Conservation (phyloP, 2,797 vertebrate species). For the Pempheris klunzingeri region DNA sequence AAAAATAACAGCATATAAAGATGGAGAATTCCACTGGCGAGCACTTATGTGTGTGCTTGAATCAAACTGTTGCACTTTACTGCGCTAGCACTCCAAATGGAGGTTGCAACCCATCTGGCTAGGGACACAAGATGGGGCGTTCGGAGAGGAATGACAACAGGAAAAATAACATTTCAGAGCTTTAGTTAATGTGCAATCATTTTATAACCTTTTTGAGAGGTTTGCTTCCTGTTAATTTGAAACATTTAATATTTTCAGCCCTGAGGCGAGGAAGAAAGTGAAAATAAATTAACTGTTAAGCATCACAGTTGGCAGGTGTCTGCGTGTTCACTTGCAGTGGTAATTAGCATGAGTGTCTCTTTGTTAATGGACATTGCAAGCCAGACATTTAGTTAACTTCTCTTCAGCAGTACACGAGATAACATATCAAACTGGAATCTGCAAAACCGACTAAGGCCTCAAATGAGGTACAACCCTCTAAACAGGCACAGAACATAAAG, state of each 20-base stretch:
- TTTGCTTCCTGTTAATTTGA: conserved; percentile 11
- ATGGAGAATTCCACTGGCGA: background rate
- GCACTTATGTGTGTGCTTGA: conserved; percentile 21
- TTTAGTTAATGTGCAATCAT: conserved; percentile 7
- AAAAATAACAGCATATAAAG: background rate
- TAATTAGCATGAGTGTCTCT: conserved; percentile 28
- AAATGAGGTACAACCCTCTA: too few relatives aligned
- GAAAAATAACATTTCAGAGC: conserved; percentile 24
- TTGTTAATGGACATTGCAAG: conserved; percentile 23
- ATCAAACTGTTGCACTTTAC: conserved; percentile 36
- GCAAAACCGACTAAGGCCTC: background rate
- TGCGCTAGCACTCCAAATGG: conserved; percentile 9
- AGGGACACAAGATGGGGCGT: conserved; percentile 2
- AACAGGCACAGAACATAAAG: too few relatives aligned
- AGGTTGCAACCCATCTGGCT: conserved; percentile 38
- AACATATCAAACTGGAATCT: background rate
- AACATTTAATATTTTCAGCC: conserved; percentile 34
- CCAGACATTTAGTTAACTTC: conserved; percentile 15
- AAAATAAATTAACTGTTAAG: conserved; percentile 35
- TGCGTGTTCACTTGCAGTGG: conserved; percentile 26
- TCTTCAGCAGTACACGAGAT: background rate
- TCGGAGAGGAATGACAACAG: conserved; percentile 21
- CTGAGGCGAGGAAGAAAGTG: conserved; percentile 11
- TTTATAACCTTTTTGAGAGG: background rate
- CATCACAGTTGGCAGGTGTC: conserved; percentile 37